Conservation (phyloP, 2,113 vertebrate species). For the Catharus minimus region DNA sequence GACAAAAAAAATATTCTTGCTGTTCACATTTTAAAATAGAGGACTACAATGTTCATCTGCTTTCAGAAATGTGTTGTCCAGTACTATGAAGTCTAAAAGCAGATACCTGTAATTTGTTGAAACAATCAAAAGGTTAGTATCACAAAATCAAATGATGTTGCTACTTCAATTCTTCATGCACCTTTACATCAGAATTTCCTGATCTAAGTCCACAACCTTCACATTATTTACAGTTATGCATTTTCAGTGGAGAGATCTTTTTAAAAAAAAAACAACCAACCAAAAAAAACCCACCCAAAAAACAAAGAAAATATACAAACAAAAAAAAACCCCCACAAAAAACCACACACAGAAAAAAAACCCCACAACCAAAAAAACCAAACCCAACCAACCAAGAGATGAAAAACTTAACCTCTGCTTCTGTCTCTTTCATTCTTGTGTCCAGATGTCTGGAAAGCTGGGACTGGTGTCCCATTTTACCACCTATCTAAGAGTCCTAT, state of each 20-base stretch:
- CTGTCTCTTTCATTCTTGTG: background rate
- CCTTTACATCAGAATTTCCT: background rate
- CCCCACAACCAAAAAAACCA: background rate
- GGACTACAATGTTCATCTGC: background rate
- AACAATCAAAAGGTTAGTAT: background rate
- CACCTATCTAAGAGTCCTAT: background rate
- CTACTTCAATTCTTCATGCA: background rate
- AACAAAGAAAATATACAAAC: too few species aligned
- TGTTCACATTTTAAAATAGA: background rate
- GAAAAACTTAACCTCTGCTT: background rate
- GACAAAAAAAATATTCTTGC: background rate
- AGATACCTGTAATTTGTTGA: background rate
- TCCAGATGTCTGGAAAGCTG: background rate
- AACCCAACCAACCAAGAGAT: background rate
- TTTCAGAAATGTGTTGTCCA: background rate
- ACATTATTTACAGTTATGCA: background rate
- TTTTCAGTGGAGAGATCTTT: background rate
- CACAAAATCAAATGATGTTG: background rate
- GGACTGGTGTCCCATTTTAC: background rate
- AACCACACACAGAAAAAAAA: too few species aligned
- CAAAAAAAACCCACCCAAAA: background rate
- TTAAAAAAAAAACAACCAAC: background rate
- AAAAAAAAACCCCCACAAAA: too few species aligned
- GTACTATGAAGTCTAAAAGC: background rate
- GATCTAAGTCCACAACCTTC: background rate